Percentiles rank a stretch among this genome's conserved stretches.
Conservation (phyloP, 2,888 invertebrate genomes). For the Phortica okadai region DNA sequence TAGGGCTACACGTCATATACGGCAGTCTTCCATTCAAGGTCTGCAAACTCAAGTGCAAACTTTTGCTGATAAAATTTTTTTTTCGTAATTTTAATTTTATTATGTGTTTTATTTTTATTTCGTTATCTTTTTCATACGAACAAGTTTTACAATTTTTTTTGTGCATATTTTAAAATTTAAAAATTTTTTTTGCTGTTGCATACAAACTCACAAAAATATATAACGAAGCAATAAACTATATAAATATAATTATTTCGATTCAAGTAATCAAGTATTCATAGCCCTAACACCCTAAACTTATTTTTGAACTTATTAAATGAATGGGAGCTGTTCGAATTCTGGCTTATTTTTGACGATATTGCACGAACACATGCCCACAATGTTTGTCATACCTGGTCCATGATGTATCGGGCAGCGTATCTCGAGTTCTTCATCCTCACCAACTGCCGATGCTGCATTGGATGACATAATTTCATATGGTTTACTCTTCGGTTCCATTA, state of each 20-base stretch:
- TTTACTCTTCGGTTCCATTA: background rate
- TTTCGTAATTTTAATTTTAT: too few species aligned
- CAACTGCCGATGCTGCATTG: background rate
- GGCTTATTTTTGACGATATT: slow-evolving; percentile 13
- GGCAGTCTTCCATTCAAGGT: background rate
- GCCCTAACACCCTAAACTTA: too few species aligned
- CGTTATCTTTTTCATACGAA: background rate
- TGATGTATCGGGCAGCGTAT: slow-evolving; percentile 28
- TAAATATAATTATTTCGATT: background rate
- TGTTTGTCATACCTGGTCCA: background rate
- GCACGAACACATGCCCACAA: slow-evolving; percentile 20
- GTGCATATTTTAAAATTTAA: background rate
- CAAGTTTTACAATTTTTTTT: slow-evolving; percentile 7
- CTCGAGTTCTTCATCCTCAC: slow-evolving; percentile 20
- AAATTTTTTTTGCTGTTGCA: background rate
- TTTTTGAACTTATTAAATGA: background rate
- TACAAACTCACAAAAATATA: too few species aligned
- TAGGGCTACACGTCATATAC: background rate
- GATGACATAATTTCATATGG: background rate
- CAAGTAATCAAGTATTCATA: background rate
- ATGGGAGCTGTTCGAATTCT: background rate
- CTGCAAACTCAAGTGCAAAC: too few species aligned
- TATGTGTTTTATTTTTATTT: background rate
- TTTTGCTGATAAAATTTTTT: background rate
- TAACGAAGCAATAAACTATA: too few species aligned